phyloP scores from a whole-genome alignment of 2,797 vertebrate genomes.

The Myotis daubentonii region DNA sequence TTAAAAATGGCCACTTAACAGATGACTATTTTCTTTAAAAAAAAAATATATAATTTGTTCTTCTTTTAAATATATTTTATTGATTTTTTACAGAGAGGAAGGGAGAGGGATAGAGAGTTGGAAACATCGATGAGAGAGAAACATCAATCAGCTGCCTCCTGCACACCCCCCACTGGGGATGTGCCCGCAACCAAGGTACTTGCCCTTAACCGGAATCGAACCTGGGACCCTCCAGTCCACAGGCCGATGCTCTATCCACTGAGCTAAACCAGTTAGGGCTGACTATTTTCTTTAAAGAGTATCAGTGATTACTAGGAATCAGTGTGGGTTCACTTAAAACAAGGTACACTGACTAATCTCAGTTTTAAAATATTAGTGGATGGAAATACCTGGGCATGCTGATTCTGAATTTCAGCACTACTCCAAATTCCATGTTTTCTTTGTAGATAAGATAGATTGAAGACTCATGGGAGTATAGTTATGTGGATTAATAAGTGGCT shows the following conservation, averaged over 20 bases:
- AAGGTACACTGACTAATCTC: background rate
- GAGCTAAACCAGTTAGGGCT: too few species aligned
- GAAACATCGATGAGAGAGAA: too few species aligned
- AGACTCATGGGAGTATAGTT: background rate
- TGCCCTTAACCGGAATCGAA: too few species aligned
- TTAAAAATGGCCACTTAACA: background rate
- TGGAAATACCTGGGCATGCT: background rate
- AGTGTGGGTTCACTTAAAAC: background rate
- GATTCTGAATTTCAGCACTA: conserved; percentile 18
- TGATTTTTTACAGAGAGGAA: too few species aligned
- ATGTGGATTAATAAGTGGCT: background rate
- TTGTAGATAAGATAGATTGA: conserved; percentile 6
- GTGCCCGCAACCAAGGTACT: too few species aligned
- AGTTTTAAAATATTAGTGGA: background rate
- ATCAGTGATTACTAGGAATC: background rate
- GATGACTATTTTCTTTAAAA: background rate
- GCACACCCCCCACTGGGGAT: too few species aligned
- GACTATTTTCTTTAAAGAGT: background rate
- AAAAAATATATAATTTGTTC: too few species aligned
- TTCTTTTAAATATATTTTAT: too few species aligned
- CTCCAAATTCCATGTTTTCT: background rate
- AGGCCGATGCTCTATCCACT: too few species aligned
- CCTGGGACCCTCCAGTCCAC: too few species aligned
- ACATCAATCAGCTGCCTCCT: too few species aligned
- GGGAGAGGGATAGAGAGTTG: too few species aligned